A percentile compares a stretch with the other conserved stretches of the same genome.
These are phyloP conservation scores for Cecropterus lyciades DNA, from an alignment of 1,140 invertebrate species.

Conservation along the genomic window DNA sequence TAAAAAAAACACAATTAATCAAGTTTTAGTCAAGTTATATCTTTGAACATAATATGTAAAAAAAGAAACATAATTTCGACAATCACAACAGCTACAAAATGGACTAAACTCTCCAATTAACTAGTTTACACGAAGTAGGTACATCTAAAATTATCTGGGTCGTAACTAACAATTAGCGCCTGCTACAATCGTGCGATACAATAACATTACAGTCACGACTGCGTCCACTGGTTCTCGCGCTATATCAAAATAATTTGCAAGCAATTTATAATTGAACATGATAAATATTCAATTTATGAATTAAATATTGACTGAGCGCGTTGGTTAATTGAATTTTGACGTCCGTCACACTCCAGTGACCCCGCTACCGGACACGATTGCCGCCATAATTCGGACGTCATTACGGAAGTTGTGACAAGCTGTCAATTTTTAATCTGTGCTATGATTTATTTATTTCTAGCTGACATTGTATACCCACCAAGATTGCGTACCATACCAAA, in stretches of 20 bases:
- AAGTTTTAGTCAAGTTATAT: no score
- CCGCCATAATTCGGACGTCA: no score
- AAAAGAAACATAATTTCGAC: no score
- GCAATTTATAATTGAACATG: not conserved
- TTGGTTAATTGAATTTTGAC: not conserved
- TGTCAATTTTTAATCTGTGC: no score
- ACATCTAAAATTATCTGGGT: not conserved
- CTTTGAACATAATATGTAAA: no score
- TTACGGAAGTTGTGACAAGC: no score
- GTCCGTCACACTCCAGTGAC: not conserved
- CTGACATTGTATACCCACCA: no score
- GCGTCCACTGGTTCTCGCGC: not conserved
- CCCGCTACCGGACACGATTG: no score
- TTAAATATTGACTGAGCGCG: not conserved
- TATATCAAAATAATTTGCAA: not conserved
- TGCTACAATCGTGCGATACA: not conserved
- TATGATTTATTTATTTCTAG: no score
- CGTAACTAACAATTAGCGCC: conserved; percentile 1
- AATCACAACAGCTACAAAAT: not conserved
- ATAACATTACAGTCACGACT: not conserved
- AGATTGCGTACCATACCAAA: no score
- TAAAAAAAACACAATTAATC: no score
- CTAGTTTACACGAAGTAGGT: not conserved
- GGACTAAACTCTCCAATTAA: not conserved
- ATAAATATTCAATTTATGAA: not conserved